These are phyloP conservation scores for Lordiphosa stackelbergi DNA, from an alignment of 1,140 invertebrate species.

Conservation along the genomic window DNA sequence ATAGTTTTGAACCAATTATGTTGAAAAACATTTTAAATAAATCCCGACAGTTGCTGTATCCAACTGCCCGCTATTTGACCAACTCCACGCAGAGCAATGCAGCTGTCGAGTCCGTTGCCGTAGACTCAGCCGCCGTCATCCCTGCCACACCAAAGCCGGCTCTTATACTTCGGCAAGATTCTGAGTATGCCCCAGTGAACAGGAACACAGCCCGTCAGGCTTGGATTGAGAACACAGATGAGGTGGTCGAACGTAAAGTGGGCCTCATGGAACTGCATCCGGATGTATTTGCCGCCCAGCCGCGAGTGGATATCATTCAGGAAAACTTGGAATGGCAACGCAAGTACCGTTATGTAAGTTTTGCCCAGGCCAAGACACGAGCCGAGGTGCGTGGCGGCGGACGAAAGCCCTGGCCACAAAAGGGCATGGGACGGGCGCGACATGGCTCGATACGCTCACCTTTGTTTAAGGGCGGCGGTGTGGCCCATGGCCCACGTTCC, in stretches of 20 bases:
- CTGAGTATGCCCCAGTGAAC: conserved; percentile 45
- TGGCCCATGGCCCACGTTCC: conserved; percentile 91
- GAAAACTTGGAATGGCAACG: conserved; percentile 93
- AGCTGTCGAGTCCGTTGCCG: neutral
- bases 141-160: conserved; percentile 11
- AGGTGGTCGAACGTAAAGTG: conserved; percentile 87
- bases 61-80: conserved; percentile 41
- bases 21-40: conserved; percentile 66
- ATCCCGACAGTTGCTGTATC: conserved; percentile 50
- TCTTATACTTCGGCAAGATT: conserved; percentile 55
- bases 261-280: conserved; percentile 93
- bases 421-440: conserved; percentile 91
- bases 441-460: conserved; percentile 95
- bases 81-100: conserved; percentile 14
- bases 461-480: conserved; percentile 88
- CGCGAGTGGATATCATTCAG: conserved; percentile 92
- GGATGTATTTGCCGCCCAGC: conserved; percentile 87
- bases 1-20: conserved; percentile 41
- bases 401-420: conserved; percentile 96
- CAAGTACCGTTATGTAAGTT: conserved; percentile 88
- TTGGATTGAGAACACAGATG: conserved; percentile 94
- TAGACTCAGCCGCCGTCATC: neutral
- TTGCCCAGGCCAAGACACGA: conserved; percentile 84
- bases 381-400: conserved; percentile 93
- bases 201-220: conserved; percentile 81